Evolutionary conservation across 2,113 vertebrate species (phyloP).

Genomic region (Micronycteris hirsuta): DNA sequence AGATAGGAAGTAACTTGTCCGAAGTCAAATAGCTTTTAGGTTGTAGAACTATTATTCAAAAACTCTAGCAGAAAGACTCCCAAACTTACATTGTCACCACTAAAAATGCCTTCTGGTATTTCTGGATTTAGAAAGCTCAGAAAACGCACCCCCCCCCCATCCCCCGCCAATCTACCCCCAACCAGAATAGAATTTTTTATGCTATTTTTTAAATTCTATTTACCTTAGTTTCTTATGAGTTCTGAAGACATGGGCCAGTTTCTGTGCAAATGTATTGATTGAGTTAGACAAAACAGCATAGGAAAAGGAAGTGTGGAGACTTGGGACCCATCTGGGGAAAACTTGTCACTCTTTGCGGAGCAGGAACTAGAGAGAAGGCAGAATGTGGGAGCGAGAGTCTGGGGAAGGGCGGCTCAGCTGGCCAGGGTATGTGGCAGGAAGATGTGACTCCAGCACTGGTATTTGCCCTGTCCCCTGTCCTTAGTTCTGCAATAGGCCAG

Average conservation of each 20-base stretch:
- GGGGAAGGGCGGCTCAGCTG: neutral
- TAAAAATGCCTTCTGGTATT: neutral
- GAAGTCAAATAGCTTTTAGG: neutral
- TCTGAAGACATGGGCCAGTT: neutral
- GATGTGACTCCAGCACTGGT: neutral
- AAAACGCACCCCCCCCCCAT: neutral
- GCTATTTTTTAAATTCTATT: neutral
- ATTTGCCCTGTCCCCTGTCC: neutral
- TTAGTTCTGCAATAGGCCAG: neutral
- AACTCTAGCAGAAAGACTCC: neutral
- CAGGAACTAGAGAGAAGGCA: neutral
- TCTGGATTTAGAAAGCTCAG: neutral
- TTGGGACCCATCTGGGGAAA: neutral
- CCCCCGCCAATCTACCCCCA: fast-evolving
- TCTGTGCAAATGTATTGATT: neutral
- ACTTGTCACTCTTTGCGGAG: neutral
- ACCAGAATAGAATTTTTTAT: neutral
- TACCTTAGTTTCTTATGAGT: neutral
- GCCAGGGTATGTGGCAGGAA: neutral
- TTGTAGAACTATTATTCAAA: neutral
- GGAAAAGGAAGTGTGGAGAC: neutral
- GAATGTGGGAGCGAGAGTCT: neutral
- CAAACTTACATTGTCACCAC: neutral
- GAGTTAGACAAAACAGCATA: neutral
- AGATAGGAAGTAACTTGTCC: neutral